Conservation (phyloP, 2,888 invertebrate genomes). For the Synanthedon vespiformis region DNA sequence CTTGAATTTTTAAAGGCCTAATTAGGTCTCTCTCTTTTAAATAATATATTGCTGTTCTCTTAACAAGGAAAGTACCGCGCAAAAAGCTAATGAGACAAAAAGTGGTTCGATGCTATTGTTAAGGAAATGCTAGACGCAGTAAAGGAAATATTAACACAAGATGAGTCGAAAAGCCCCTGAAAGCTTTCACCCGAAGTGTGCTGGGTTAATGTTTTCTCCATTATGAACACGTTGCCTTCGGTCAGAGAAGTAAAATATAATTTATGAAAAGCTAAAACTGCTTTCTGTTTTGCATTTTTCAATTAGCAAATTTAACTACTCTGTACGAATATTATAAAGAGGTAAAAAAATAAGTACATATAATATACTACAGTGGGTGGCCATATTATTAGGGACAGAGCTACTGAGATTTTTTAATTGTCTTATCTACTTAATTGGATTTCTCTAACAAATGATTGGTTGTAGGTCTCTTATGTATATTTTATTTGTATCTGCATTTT, state of each 20-base stretch:
- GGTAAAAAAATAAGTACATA: no score
- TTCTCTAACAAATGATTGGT: no score
- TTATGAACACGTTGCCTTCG: slow-evolving; percentile 42
- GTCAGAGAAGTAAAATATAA: slow-evolving; percentile 37
- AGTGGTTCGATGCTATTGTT: slow-evolving; percentile 5
- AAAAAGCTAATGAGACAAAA: slow-evolving; percentile 9
- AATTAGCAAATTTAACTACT: no score
- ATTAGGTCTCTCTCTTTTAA: background rate
- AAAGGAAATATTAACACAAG: slow-evolving; percentile 24
- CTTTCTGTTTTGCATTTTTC: no score
- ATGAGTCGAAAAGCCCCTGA: slow-evolving; percentile 47
- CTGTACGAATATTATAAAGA: no score
- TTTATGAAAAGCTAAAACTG: slow-evolving; percentile 15
- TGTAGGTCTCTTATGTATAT: no score
- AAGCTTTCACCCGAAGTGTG: slow-evolving; percentile 56
- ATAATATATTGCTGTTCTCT: background rate
- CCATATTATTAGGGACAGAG: no score
- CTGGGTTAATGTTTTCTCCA: slow-evolving; percentile 60
- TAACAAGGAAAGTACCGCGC: background rate
- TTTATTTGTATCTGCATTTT: no score
- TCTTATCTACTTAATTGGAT: no score
- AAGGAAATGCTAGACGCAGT: slow-evolving; percentile 11
- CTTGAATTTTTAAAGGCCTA: background rate
- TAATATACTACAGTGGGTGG: no score
- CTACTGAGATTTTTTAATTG: no score